Evolutionary conservation across 2,113 vertebrate genomes (phyloP).

Genomic region (Cyphomyrus plagiostoma): DNA sequence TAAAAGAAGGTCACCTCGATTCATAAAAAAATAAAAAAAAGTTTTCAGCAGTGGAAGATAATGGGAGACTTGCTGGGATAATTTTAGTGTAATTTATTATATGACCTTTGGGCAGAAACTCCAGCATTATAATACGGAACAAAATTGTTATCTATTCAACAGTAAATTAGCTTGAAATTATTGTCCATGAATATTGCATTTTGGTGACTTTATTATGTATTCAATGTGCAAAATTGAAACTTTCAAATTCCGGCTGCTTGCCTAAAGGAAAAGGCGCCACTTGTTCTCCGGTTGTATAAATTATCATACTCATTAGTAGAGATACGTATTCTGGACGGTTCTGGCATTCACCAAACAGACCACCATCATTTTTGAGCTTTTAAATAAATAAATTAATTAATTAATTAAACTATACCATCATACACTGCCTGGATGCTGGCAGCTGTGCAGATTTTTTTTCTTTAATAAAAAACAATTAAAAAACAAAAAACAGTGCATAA

Average conservation of each 20-base stretch:
- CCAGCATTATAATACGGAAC: conserved; percentile 45
- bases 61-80: conserved; percentile 60
- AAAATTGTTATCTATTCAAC: conserved; percentile 45
- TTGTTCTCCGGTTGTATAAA: conserved; percentile 9
- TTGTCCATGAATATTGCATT: conserved; percentile 55
- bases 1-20: conserved; percentile 61
- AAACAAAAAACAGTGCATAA: neutral
- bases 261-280: conserved; percentile 26
- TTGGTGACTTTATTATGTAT: conserved; percentile 32
- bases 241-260: conserved; percentile 25
- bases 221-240: conserved; percentile 28
- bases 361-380: too few species aligned
- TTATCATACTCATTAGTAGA: conserved; percentile 4
- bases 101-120: conserved; percentile 50
- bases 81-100: conserved; percentile 61
- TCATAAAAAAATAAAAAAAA: conserved; percentile 37
- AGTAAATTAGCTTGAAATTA: conserved; percentile 50
- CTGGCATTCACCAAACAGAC: neutral
- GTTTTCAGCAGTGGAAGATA: conserved; percentile 60
- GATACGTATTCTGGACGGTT: neutral
- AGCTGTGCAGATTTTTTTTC: neutral
- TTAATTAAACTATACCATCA: too few species aligned
- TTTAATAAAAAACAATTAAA: neutral
- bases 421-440: neutral
- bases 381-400: neutral